Base-by-base conservation (phyloP, 2,888 invertebrate genomes). In the Epirrita christyi region DNA sequence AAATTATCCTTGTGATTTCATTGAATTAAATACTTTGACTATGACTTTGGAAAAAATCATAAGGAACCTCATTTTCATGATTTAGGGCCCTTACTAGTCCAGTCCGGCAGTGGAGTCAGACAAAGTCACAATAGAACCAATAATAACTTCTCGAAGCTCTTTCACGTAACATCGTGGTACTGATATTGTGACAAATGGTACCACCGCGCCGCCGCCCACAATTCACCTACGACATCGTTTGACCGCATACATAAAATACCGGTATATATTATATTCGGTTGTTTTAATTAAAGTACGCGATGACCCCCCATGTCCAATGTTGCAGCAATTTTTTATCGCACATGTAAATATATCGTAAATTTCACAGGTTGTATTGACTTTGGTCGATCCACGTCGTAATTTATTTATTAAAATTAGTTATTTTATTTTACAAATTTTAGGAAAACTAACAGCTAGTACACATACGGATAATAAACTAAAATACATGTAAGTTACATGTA, bases 241-340 rank as follows among this genome's bases (percentile, higher is more conserved):
- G 66, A 59, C 71, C 71, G 57, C 67, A 68, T 66, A 70, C 68
- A 72, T 75, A 75, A 78, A 76, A 78, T 75, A 64, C 72, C 76
- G 70, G 55, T 73, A 75, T 81, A 82, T 81, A 84, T 83, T 80
- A 83, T 82, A 83, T 84, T 81, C 72, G 77, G 79, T 81, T 81
- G 83, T 78, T 82, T 80, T 86, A 85, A 86, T 86, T 85, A 86
- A 85, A 86, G 70, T 65, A 68, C 72, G 75, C 71, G 63, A 55
- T 69, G 73, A 71, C 74, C 80, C 74, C 80, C 74, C 59, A 53
- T 67, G 68, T 63, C 58, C 66, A 50, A 67, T 68, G 72, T 70
- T 64, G 67, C 64, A 69, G 66, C 76, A 71, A 77, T 82, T 77
- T 78, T 80, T 80, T 77, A 81, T 77, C 72, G 71, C 68, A 68